Conservation (phyloP, 2,888 invertebrate species). For the Blastobasis lacticolella region DNA sequence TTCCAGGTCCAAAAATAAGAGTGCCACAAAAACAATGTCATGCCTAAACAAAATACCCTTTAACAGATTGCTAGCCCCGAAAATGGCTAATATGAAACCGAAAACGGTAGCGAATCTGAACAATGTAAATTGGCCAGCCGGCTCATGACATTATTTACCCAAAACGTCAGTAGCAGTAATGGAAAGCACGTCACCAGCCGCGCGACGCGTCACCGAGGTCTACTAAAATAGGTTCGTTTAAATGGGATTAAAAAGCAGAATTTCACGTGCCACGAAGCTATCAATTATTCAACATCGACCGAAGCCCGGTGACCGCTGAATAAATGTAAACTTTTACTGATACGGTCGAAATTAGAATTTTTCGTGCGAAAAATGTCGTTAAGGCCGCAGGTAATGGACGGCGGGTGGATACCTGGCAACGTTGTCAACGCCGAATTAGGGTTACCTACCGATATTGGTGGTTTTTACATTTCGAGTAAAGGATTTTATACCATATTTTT, state of each 20-base stretch:
- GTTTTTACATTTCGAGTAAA: no score
- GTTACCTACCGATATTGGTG: no score
- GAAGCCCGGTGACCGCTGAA: slow-evolving; percentile 23
- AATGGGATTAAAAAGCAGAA: slow-evolving; percentile 43
- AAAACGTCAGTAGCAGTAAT: slow-evolving; percentile 22
- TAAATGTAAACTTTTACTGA: slow-evolving; percentile 14
- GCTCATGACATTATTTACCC: slow-evolving; percentile 23
- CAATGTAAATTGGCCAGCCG: not conserved
- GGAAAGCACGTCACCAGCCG: slow-evolving; percentile 21
- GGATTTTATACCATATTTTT: no score
- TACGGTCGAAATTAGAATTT: slow-evolving; percentile 21
- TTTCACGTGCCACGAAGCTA: slow-evolving; percentile 37
- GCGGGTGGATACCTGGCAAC: no score
- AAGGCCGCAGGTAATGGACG: slow-evolving; percentile 4
- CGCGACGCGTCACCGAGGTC: slow-evolving; percentile 20
- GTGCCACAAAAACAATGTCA: no score
- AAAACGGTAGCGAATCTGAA: no score
- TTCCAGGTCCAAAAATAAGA: no score
- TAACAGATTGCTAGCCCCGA: no score
- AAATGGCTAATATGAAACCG: no score
- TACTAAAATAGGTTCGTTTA: slow-evolving; percentile 36
- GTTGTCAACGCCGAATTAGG: no score
- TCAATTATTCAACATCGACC: slow-evolving; percentile 46
- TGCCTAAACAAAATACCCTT: no score
- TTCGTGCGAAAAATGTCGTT: slow-evolving; percentile 21